Base-by-base conservation (phyloP, 2,113 vertebrate species). In the Epinephelus fuscoguttatus region DNA sequence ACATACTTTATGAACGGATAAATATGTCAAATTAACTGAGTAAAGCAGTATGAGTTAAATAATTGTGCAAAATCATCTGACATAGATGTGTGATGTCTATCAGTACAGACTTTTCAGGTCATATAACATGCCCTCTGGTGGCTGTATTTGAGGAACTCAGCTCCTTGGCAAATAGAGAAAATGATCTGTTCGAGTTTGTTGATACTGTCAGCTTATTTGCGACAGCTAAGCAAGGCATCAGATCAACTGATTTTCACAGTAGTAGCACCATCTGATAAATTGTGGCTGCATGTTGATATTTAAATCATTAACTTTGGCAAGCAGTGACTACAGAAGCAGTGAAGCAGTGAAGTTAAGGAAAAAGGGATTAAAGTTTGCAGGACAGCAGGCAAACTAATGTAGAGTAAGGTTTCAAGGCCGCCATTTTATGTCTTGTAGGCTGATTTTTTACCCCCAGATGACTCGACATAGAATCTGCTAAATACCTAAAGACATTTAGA, bases 81-180 rank as follows among this genome's bases (percentile, higher is more conserved):
- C 25, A 47, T 4, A 21, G n/a, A 50, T 42, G 19, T 37, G 25
- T 52, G 30, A 17, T 27, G 25, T 56, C 6, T 25, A 37, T 71
- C 23, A 62, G 21, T 9, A 5, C 9, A 23, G 52, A 19, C 23
- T 15, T 67, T 53, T 30, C 1, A 47, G 50, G n/a, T 52, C n/a
- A n/a, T 27, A 17, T 12, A 37, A 50, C 42, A 73, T 2, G 27
- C 52, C 74, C 62, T 25, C 55, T 76, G 30, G 70, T 80, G 78
- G 60, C 14, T 1, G 0, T 25, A 3, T 3, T 2, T 17, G 9
- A 33, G 10, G 6, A 4, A 8, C 30, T 15, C 0, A 37, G 7
- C 25, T 23, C 7, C 25, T 49, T 6, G 2, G 11, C 21, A 75
- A 66, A 56, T 14, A n/a, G 33, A 56, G 12, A 19, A 27, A 70